Evolutionary conservation across 2,797 vertebrate species (phyloP), one percentile per base, ranked within the genome.

Genomic region (Enteromius afrohamiltoni): DNA sequence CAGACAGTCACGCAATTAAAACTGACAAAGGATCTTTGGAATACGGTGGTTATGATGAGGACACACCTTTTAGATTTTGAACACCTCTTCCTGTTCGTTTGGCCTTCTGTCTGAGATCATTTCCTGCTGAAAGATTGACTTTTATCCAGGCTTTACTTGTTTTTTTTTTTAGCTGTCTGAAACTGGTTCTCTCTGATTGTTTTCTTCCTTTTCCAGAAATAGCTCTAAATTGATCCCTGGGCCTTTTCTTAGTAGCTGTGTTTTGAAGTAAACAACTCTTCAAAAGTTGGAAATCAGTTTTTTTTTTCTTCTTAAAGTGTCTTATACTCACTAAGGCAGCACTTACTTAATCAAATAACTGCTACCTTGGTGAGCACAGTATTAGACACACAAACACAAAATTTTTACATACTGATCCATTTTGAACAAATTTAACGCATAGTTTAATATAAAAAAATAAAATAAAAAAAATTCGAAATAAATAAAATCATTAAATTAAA

Each of bases 121-220:
- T 34, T 74, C 26, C 47, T 53, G 10, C 17, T 31, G 17, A 73
- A 51, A 13, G 26, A 13, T n/a, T 11, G 31, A 21, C 70, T 73
- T 53, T 55, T 19, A 53, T 34, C 29, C 10, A 53, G 5, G 9
- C 70, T 74, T 31, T 6, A 21, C 7, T 45, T 45, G 11, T 45
- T 45, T 9, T 60, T 64, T 34, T 51, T 29, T 53, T 53, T 51
- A 29, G 26, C 16, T 29, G 47, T 53, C 29, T 34, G 29, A 14
- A 75, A 37, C 29, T 37, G 19, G 49, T 75, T 37, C 10, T 51
- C 17, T 14, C 19, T 69, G 67, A 23, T 42, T 69, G 37, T 42
- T 70, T 70, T 70, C 21, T 70, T 70, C 11, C n/a, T 70, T 70
- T 40, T 45, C 68, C 40, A n/a, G 40, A 70, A 70, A 70, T 2